A percentile compares a stretch with the other conserved stretches of the same genome.
Evolutionary conservation across 2,888 invertebrate species (phyloP).

Genomic region (Myopa tessellatipennis): DNA sequence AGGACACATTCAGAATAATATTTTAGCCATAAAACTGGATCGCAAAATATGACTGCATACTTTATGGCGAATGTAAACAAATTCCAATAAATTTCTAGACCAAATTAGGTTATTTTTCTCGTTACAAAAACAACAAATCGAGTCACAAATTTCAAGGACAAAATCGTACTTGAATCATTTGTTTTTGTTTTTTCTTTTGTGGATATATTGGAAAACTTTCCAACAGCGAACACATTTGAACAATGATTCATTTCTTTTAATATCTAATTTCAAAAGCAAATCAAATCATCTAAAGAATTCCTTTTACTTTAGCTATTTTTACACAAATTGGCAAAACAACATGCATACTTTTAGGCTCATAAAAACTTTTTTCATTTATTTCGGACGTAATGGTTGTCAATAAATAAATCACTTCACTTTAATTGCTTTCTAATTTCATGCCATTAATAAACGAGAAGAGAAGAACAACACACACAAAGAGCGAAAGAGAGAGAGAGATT

Average conservation of each 20-base stretch:
- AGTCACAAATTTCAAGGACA: too few relatives aligned
- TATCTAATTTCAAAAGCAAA: too few relatives aligned
- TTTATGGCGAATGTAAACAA: too few relatives aligned
- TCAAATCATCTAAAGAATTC: neutral
- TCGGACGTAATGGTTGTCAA: conserved; percentile 10
- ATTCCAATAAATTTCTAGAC: too few relatives aligned
- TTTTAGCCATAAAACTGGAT: too few relatives aligned
- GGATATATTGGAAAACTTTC: neutral
- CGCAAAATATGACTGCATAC: too few relatives aligned
- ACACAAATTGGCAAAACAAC: conserved; percentile 6
- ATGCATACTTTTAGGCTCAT: conserved; percentile 25
- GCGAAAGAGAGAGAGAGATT: neutral
- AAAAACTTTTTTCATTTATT: conserved; percentile 33
- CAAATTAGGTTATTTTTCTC: too few relatives aligned
- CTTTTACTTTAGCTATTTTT: neutral
- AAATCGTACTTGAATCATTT: too few relatives aligned
- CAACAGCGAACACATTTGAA: neutral
- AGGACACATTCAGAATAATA: too few relatives aligned
- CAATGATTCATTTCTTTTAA: too few relatives aligned
- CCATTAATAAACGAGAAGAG: conserved; percentile 8
- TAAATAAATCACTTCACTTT: conserved; percentile 38
- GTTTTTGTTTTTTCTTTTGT: too few relatives aligned
- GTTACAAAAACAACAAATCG: too few relatives aligned
- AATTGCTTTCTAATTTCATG: conserved; percentile 37
- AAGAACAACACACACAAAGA: neutral